These are phyloP conservation scores for Chaetorhynchus papuensis DNA, from an alignment of 2,113 vertebrate species.

Conservation along the genomic window DNA sequence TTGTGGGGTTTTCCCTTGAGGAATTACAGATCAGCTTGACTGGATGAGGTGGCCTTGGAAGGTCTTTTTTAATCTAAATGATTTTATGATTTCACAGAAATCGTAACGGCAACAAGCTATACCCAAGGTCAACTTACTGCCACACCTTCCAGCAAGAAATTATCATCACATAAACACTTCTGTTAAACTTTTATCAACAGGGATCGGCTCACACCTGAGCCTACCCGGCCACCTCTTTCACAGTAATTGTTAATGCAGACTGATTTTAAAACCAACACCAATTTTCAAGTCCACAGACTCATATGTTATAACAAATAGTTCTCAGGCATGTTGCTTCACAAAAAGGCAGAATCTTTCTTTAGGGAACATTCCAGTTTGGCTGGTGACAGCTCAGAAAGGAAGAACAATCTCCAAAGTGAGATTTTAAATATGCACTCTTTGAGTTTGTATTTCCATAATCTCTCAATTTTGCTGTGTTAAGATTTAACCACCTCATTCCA, in stretches of 20 bases:
- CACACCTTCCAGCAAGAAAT: neutral
- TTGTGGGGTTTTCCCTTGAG: neutral
- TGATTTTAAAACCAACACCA: neutral
- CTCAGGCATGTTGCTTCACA: neutral
- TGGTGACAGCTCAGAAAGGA: neutral
- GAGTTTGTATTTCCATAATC: neutral
- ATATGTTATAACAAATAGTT: rapidly evolving
- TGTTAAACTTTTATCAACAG: neutral
- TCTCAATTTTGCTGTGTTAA: neutral
- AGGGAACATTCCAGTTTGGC: neutral
- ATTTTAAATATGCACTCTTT: neutral
- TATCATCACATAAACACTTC: neutral
- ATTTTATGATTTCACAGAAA: conserved; percentile 12
- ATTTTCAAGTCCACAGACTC: neutral
- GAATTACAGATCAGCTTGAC: neutral
- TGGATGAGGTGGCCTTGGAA: neutral
- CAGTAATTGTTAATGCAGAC: neutral
- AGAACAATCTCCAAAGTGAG: neutral
- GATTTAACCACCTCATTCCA: neutral
- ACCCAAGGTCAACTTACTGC: neutral
- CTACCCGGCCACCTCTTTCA: neutral
- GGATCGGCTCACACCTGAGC: neutral
- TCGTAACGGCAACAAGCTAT: neutral
- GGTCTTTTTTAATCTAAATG: neutral
- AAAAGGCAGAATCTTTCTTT: neutral